Evolutionary conservation across 2,113 vertebrate species (phyloP).

Genomic region (Pagrus major): DNA sequence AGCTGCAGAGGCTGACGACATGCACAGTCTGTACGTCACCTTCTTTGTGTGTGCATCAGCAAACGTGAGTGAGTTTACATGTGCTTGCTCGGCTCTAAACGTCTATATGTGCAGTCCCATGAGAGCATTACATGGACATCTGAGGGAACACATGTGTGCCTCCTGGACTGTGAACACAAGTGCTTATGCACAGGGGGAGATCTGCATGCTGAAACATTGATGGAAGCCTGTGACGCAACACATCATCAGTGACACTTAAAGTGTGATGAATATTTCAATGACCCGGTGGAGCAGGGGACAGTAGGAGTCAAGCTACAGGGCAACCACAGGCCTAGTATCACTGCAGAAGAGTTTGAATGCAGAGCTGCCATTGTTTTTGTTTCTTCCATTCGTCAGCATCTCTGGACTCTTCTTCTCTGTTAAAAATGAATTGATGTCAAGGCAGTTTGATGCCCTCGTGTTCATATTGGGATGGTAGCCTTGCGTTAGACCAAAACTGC

Average conservation of each 20-base stretch:
- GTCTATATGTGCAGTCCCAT: conserved; percentile 30
- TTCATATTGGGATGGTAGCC: conserved; percentile 17
- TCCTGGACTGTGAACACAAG: conserved; percentile 33
- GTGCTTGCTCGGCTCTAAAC: conserved; percentile 23
- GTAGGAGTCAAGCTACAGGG: conserved; percentile 45
- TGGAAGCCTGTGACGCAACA: conserved; percentile 52
- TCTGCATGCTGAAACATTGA: conserved; percentile 64
- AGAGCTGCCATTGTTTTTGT: conserved; percentile 20
- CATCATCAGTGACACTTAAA: conserved; percentile 68
- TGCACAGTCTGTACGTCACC: conserved; percentile 18
- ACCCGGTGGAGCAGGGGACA: conserved; percentile 14
- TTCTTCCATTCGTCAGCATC: conserved; percentile 9
- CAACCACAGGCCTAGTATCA: conserved; percentile 34
- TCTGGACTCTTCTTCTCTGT: conserved; percentile 11
- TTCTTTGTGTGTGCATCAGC: conserved; percentile 49
- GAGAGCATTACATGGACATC: conserved; percentile 33
- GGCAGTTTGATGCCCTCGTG: neutral
- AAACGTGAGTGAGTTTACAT: conserved; percentile 41
- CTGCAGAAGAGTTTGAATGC: conserved; percentile 11
- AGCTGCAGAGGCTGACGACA: neutral
- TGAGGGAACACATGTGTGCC: conserved; percentile 33
- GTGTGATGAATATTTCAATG: conserved; percentile 73
- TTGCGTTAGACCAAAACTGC: neutral
- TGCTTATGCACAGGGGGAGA: conserved; percentile 26
- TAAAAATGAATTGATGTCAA: conserved; percentile 27